Evolutionary conservation across 2,797 vertebrate species (phyloP), one percentile per base, ranked within the genome.

Genomic region (Gallinago nigripennis): DNA sequence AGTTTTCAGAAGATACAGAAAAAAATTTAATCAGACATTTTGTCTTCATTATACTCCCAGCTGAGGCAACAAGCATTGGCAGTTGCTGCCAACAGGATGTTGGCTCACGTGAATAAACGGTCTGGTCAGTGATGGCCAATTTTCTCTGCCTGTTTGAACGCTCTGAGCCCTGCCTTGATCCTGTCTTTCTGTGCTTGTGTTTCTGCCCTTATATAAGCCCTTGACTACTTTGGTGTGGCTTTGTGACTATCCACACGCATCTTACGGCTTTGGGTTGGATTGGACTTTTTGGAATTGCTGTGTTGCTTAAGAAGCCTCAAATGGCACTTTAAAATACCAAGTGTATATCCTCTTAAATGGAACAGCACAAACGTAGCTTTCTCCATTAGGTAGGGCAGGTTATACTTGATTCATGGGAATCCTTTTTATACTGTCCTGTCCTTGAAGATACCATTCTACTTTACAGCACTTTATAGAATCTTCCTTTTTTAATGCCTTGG

Each of bases 311-410:
- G 89, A 68, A 58, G 1, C 4, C 28, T 79, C 8, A 17, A 41
- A 54, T 48, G 0, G 0, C 0, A 0, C 13, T 51, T 92, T 53
- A 25, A 82, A 86, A 31, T 33, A 41, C 20, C 11, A 50, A 27
- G 18, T 45, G 19, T 50, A 12, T 37, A 12, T 46, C 7, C 8
- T 66, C 45, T 46, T 31, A 28, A 43, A 39, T 50, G 20, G 9
- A 41, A 21, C 37, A 53, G 8, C 50, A 21, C 41, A 53, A 91
- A 48, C 7, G 25, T 54, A 30, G 21, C 39, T 78, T 66, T 63
- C 30, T 91, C 28, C 30, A 12, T 63, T 43, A 68, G n/a, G 25
- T 18, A 58, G 43, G 33, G 30, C 28, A 43, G 51, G 27, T 75
- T 56, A 68, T 28, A 35, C n/a, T 27, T 81, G 20, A 50, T 35